Percentiles rank a stretch among this genome's conserved stretches.
Evolutionary conservation across 1,140 invertebrate species (phyloP).

Genomic region (Lepidurus packardi): DNA sequence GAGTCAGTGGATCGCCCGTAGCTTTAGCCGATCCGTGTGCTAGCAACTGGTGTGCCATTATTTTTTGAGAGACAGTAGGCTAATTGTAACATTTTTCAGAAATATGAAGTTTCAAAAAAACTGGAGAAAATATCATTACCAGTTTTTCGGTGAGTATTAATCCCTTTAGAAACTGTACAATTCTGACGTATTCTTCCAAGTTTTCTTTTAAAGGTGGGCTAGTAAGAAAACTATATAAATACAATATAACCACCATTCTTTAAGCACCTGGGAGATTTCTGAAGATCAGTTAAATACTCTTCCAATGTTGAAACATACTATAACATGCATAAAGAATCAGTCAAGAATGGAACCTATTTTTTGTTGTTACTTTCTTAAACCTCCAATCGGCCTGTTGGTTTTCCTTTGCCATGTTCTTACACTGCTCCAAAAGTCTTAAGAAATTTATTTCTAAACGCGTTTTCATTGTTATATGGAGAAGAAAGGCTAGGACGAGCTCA

Average conservation of each 20-base stretch:
- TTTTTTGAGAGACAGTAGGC: constrained; percentile 32
- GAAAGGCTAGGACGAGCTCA: no score
- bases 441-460: constrained; percentile 32
- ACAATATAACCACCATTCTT: background rate
- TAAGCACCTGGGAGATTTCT: constrained; percentile 25
- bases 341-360: background rate
- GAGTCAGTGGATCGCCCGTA: constrained; percentile 24
- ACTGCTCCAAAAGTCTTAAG: constrained; percentile 27
- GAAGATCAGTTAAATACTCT: constrained; percentile 29
- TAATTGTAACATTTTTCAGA: background rate
- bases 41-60: constrained; percentile 31
- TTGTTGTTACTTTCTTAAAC: constrained; percentile 27
- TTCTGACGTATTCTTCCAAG: constrained; percentile 28
- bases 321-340: background rate
- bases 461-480: constrained; percentile 1
- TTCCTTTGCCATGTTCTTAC: constrained; percentile 32
- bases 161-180: constrained; percentile 29
- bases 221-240: background rate
- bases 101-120: background rate
- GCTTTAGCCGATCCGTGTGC: constrained; percentile 17
- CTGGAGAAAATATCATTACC: constrained; percentile 13
- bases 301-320: constrained; percentile 31
- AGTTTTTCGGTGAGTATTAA: constrained; percentile 29
- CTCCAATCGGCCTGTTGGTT: constrained; percentile 32
- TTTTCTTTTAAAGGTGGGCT: constrained; percentile 26